phyloP scores from a whole-genome alignment of 2,113 vertebrate species.

The Pantherophis guttatus region DNA sequence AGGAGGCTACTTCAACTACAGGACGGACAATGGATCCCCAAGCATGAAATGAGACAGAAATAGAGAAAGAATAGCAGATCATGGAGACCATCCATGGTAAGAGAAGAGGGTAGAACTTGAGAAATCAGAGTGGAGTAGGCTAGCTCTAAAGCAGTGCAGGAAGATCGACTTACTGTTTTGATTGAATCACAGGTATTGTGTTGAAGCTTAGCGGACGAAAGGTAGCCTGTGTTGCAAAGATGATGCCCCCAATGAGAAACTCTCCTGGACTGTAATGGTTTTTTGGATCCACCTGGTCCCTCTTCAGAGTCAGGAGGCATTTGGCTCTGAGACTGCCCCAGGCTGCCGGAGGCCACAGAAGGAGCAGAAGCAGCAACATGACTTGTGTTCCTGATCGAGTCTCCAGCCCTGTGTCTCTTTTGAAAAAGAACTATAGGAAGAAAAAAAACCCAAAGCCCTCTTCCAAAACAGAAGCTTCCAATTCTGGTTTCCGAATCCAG shows the following conservation, averaged over 20 bases:
- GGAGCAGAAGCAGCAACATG: neutral
- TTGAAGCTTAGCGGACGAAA: neutral
- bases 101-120: neutral
- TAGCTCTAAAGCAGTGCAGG: neutral
- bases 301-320: neutral
- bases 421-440: neutral
- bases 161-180: neutral
- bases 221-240: neutral
- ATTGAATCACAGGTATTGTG: neutral
- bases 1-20: neutral
- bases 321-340: neutral
- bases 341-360: neutral
- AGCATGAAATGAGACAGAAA: neutral
- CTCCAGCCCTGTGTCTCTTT: neutral
- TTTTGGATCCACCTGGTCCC: neutral
- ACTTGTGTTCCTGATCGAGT: neutral
- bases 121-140: neutral
- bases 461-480: neutral
- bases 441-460: neutral
- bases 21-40: neutral
- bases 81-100: neutral
- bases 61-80: neutral
- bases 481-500: neutral
- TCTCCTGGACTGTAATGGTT: neutral
- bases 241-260: neutral